These are phyloP conservation scores for Hypsibius dujardini DNA, from an alignment of 1,140 invertebrate species.

Conservation along the genomic window DNA sequence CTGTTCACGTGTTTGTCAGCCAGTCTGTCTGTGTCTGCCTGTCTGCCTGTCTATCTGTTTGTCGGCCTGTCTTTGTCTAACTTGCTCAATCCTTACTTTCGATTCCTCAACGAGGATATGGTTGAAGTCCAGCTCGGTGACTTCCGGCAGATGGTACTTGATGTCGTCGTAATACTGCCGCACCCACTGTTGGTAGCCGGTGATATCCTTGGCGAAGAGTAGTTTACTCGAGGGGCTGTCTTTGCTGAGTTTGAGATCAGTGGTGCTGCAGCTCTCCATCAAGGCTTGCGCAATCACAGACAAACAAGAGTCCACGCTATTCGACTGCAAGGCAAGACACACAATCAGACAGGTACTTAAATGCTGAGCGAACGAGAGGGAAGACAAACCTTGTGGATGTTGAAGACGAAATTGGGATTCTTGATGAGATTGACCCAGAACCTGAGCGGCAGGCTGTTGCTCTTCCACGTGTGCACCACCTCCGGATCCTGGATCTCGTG, in stretches of 20 bases:
- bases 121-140: slow-evolving; percentile 98
- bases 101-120: slow-evolving; percentile 96
- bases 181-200: slow-evolving; percentile 96
- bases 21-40: too few relatives aligned
- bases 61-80: too few relatives aligned
- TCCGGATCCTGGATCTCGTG: slow-evolving; percentile 82
- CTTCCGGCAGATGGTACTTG: slow-evolving; percentile 74
- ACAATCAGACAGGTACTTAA: too few relatives aligned
- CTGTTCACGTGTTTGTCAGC: too few relatives aligned
- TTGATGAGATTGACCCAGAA: slow-evolving; percentile 99
- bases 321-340: slow-evolving; percentile 41
- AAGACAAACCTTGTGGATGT: slow-evolving; percentile 63
- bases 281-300: slow-evolving; percentile 98
- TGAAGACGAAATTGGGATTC: slow-evolving; percentile 99
- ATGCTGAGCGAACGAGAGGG: background rate
- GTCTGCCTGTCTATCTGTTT: too few relatives aligned
- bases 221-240: slow-evolving; percentile 97
- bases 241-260: slow-evolving; percentile 94
- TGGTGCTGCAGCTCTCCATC: slow-evolving; percentile 98
- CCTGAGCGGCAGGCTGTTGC: slow-evolving; percentile 59
- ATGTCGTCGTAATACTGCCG: slow-evolving; percentile 82
- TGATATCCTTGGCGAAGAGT: slow-evolving; percentile 98
- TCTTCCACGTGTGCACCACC: slow-evolving; percentile 98
- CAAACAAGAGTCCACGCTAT: slow-evolving; percentile 94
- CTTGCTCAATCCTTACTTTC: slow-evolving; percentile 44